These are phyloP conservation scores for Erebia aethiops DNA, from an alignment of 2,888 invertebrate genomes.

Conservation along the genomic window DNA sequence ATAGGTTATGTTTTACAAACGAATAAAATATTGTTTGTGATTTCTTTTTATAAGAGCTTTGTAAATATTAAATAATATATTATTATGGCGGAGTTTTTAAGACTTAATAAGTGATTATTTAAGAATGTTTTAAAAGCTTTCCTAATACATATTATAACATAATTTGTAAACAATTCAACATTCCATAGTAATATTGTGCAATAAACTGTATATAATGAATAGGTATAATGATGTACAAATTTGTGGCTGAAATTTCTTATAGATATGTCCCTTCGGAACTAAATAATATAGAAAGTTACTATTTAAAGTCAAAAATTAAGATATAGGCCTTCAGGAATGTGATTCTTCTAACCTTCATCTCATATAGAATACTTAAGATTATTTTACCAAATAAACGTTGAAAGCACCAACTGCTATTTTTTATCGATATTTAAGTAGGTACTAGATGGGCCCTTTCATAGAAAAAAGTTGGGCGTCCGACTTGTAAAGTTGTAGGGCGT, in stretches of 20 bases:
- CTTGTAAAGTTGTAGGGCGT: no score
- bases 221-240: slow-evolving; percentile 50
- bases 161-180: slow-evolving; percentile 51
- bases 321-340: slow-evolving; percentile 6
- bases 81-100: slow-evolving; percentile 21
- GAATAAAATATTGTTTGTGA: slow-evolving; percentile 24
- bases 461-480: no score
- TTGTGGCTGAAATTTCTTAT: slow-evolving; percentile 41
- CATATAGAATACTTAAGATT: no score
- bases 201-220: slow-evolving; percentile 54
- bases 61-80: slow-evolving; percentile 32
- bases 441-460: no score
- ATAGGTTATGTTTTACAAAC: slow-evolving; percentile 3
- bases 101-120: slow-evolving; percentile 20
- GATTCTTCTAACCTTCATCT: no score
- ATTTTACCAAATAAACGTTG: no score
- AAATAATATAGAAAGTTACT: slow-evolving; percentile 19
- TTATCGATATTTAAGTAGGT: no score
- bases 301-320: slow-evolving; percentile 17
- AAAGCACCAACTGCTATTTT: no score
- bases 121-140: slow-evolving; percentile 15
- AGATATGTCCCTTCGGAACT: slow-evolving; percentile 24
- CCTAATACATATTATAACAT: slow-evolving; percentile 22
- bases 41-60: slow-evolving; percentile 29
- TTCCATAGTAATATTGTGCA: slow-evolving; percentile 78